These are phyloP conservation scores for Paelopatides confundens DNA, from an alignment of 53 echinoderm and acorn worm species.

Conservation along the genomic window DNA sequence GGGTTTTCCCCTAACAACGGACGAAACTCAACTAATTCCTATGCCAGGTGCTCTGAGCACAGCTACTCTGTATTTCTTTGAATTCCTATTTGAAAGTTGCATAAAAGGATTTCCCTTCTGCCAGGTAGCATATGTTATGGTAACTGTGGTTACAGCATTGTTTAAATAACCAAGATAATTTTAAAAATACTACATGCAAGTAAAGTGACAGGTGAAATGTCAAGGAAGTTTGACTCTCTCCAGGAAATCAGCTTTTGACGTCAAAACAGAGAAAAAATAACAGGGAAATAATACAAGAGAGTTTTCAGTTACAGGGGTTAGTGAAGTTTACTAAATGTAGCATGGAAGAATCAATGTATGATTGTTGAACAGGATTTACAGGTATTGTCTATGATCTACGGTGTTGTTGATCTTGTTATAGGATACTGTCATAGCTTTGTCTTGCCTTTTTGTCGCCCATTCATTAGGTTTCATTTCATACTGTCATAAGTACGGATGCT, in stretches of 20 bases:
- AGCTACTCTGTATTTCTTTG: background rate
- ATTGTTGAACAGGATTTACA: background rate
- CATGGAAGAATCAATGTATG: background rate
- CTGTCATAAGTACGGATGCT: too few species aligned
- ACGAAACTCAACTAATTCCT: background rate
- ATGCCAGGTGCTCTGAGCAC: background rate
- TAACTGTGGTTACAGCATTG: background rate
- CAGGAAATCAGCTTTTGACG: conserved; percentile 9
- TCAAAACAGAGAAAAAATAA: conserved; percentile 28
- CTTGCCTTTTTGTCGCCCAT: background rate
- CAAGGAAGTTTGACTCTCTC: background rate
- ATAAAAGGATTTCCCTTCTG: conserved; percentile 29
- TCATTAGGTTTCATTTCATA: background rate
- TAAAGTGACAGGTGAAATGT: conserved; percentile 13
- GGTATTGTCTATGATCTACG: background rate
- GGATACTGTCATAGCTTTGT: background rate
- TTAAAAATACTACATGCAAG: background rate
- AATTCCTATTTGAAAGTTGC: conserved; percentile 6
- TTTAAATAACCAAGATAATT: background rate
- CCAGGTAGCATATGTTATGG: conserved; percentile 4
- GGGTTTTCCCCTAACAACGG: too few species aligned
- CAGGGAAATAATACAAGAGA: background rate
- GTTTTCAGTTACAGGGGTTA: conserved; percentile 1
- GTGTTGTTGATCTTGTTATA: too few species aligned
- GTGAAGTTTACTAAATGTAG: background rate